These are phyloP conservation scores for Dryadula phaetusa DNA, from an alignment of 2,888 invertebrate genomes.

Conservation along the genomic window DNA sequence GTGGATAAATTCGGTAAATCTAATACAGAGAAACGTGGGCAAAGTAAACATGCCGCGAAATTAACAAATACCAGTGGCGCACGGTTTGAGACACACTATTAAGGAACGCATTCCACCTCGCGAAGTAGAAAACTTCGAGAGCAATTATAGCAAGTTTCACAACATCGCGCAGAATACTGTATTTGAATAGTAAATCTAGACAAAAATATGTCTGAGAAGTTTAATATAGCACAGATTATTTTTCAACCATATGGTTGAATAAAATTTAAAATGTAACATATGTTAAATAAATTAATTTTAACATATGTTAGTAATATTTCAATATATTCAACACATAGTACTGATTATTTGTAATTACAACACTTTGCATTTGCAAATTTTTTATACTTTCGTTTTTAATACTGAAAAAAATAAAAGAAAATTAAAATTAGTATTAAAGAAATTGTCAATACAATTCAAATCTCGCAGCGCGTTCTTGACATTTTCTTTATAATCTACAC, in stretches of 20 bases:
- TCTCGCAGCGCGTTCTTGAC: no score
- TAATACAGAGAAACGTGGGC: conserved; percentile 63
- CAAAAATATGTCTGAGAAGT: conserved; percentile 19
- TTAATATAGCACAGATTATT: neutral
- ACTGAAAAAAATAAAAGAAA: no score
- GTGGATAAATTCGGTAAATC: conserved; percentile 70
- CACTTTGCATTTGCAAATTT: no score
- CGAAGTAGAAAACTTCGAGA: conserved; percentile 43
- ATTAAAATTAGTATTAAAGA: no score
- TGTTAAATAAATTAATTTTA: no score
- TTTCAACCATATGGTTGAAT: neutral
- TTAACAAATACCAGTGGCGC: conserved; percentile 63
- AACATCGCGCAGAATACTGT: conserved; percentile 30
- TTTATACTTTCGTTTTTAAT: no score
- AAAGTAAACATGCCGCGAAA: conserved; percentile 67
- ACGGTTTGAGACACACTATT: conserved; percentile 46
- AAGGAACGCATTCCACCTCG: conserved; percentile 42
- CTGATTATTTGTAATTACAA: no score
- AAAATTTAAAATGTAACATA: no score
- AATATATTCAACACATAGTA: no score
- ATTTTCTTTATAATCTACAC: no score
- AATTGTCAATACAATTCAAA: no score
- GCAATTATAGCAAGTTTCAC: conserved; percentile 41
- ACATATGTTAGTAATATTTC: no score
- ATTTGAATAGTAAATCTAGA: conserved; percentile 38